Conservation (phyloP, 2,113 vertebrate species). For the Eublepharis macularius region DNA sequence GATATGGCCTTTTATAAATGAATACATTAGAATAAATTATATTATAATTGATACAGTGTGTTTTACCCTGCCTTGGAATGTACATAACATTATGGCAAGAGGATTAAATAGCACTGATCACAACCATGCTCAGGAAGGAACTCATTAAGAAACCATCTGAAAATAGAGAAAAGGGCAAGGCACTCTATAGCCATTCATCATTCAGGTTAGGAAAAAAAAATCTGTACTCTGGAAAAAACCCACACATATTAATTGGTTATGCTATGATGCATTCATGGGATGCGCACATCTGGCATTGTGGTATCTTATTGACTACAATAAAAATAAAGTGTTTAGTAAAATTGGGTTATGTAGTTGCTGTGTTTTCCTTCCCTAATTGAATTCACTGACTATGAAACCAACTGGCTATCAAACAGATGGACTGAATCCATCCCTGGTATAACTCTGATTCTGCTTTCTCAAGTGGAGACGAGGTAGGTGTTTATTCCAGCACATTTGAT, state of each 20-base stretch:
- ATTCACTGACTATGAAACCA: not conserved
- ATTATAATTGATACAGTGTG: not conserved
- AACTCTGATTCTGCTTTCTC: not conserved
- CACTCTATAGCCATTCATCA: not conserved
- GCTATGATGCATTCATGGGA: not conserved
- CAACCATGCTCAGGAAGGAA: not conserved
- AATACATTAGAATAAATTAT: not conserved
- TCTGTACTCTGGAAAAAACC: not conserved
- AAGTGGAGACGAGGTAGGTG: not conserved
- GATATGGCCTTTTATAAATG: not conserved
- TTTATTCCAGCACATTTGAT: not conserved
- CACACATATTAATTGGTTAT: not conserved
- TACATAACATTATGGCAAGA: not conserved
- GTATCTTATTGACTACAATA: not conserved
- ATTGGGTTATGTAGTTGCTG: not conserved
- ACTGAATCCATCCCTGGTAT: not conserved
- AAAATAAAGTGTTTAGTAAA: not conserved
- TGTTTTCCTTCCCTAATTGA: not conserved
- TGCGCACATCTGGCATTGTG: not conserved
- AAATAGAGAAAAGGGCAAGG: not conserved
- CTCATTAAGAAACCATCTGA: not conserved
- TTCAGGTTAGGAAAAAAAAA: not conserved
- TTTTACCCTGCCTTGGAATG: not conserved
- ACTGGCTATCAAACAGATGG: not conserved
- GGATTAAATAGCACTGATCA: not conserved